Evolutionary conservation across 2,888 invertebrate species (phyloP).

Genomic region (Tipula helvola): DNA sequence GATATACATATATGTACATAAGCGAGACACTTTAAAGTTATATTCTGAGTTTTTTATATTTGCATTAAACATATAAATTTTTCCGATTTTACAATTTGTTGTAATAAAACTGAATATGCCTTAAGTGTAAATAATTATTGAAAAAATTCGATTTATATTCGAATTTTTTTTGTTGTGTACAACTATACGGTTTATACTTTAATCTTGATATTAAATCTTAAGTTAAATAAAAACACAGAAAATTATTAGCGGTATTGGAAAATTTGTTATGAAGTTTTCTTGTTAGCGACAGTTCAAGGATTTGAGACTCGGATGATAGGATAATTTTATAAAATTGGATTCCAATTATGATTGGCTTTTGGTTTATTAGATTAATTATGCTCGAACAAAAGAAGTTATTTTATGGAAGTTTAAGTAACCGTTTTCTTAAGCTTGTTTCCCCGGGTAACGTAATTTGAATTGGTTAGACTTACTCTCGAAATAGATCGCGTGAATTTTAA

Average conservation of each 20-base stretch:
- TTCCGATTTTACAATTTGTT: background rate
- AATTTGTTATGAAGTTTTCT: background rate
- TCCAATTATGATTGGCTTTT: background rate
- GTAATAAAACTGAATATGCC: background rate
- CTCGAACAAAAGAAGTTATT: too few species aligned
- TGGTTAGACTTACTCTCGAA: too few species aligned
- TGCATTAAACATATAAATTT: background rate
- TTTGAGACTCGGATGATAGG: background rate
- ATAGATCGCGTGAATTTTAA: too few species aligned
- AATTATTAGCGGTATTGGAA: background rate
- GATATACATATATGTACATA: background rate
- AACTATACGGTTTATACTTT: background rate
- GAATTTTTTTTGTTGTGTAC: background rate
- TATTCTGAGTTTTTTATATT: background rate
- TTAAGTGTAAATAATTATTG: slow-evolving; percentile 4
- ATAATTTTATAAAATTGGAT: background rate
- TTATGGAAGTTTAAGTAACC: too few species aligned
- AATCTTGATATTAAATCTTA: background rate
- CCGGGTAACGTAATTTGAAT: too few species aligned
- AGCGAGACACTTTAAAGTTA: background rate
- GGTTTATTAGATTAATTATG: background rate
- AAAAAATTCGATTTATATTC: background rate
- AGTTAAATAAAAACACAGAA: background rate
- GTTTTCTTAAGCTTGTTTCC: too few species aligned
- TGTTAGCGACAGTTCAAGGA: background rate